Base-by-base conservation (phyloP, 2,888 invertebrate species). In the Camponotus fellah region DNA sequence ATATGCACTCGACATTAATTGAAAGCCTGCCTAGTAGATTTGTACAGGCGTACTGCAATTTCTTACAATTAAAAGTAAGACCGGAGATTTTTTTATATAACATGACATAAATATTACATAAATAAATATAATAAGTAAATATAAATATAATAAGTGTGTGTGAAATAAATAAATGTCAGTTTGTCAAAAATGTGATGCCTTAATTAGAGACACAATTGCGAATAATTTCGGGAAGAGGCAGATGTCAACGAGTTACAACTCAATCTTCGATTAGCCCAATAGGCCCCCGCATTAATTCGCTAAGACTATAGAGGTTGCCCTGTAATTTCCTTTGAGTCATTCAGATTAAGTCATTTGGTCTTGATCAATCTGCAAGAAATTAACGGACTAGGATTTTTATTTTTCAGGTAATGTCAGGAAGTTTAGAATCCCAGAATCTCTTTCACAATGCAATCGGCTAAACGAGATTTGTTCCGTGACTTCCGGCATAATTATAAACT, bases 261-360 rank as follows among this genome's bases (percentile, higher is more conserved):
- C n/a, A 0, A 53, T 2, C n/a, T 53, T n/a, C 2, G n/a, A 53
- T 8, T 8, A 8, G 21, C 21, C 21, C 21, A 21, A 58, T 21
- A 58, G 10, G 58, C 12, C 10, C 2, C 12, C 21, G 58, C 21
- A 21, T 58, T 58, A 58, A 58, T 58, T 58, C 21, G 9, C 56
- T 21, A 10, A 9, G n/a, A n/a, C 14, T 53, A 53, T 53, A 53
- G 53, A 21, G 58, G 12, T 58, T 58, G 58, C 58, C 58, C 58
- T 58, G 58, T 58, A 58, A 58, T 58, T 58, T 58, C 5, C 58
- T 21, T 58, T 26, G 58, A 58, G 58, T 58, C 58, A 58, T 58
- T 21, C 58, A 10, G 58, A 21, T 58, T 8, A 58, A 21, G 10
- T 4, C 21, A 58, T 53, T 58, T 58, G 58, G 58, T 58, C 58